Evolutionary conservation across 2,113 vertebrate species (phyloP).

Genomic region (Engystomops pustulosus): DNA sequence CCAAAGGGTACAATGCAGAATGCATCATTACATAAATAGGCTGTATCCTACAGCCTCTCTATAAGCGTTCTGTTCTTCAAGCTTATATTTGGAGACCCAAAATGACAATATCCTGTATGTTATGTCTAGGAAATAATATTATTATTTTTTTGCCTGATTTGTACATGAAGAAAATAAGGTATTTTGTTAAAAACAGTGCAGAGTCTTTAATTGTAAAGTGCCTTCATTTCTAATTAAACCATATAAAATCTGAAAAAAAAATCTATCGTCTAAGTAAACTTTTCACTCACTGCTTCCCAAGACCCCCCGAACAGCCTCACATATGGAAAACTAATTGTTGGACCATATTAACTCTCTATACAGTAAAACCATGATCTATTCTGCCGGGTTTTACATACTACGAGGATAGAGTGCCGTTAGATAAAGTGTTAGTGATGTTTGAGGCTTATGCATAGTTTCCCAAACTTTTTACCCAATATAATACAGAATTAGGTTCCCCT

Average conservation of each 20-base stretch:
- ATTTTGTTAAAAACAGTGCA: constrained; percentile 3
- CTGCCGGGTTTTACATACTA: neutral
- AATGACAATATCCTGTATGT: neutral
- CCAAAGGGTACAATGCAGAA: neutral
- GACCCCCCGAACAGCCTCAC: neutral
- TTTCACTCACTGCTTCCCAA: neutral
- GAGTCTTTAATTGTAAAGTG: constrained; percentile 1
- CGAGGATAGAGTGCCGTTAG: neutral
- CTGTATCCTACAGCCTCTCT: neutral
- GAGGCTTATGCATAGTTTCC: constrained; percentile 39
- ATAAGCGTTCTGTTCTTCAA: too few species aligned
- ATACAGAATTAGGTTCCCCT: neutral
- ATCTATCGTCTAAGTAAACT: neutral
- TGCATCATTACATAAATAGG: neutral
- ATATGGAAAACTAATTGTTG: neutral
- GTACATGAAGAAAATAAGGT: neutral
- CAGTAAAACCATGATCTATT: neutral
- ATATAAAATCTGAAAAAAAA: constrained; percentile 7
- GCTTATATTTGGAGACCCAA: neutral
- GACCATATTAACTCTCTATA: neutral
- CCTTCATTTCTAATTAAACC: constrained; percentile 7
- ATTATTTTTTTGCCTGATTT: neutral
- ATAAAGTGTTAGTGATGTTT: constrained; percentile 4
- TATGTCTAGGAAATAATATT: too few species aligned
- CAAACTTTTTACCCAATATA: neutral